phyloP scores from a whole-genome alignment of 1,140 invertebrate genomes.

The Bombus breviceps region DNA sequence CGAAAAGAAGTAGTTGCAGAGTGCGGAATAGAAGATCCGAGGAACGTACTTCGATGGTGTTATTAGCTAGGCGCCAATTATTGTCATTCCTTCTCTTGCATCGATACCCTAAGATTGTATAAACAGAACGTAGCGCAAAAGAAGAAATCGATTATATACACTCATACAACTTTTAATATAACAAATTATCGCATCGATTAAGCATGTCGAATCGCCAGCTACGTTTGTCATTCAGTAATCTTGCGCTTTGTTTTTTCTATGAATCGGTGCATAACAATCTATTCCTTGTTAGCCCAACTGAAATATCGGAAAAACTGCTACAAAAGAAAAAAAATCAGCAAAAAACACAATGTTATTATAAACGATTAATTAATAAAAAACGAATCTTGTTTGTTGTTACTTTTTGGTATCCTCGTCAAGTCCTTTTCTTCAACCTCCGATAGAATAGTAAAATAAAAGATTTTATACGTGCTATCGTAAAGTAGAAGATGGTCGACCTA shows the following conservation, averaged over 20 bases:
- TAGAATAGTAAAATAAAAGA: not conserved
- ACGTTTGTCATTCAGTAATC: conserved; percentile 73
- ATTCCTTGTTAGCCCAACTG: conserved; percentile 67
- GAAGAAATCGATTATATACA: conserved; percentile 59
- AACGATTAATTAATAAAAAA: conserved; percentile 79
- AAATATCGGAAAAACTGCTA: conserved; percentile 62
- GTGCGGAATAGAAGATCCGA: conserved; percentile 18
- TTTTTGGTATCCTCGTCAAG: conserved; percentile 67
- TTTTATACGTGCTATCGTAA: no score
- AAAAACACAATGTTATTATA: conserved; percentile 78
- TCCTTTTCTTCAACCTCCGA: conserved; percentile 18
- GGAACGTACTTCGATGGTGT: conserved; percentile 43
- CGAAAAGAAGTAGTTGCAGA: conserved; percentile 23
- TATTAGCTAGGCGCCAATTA: conserved; percentile 62
- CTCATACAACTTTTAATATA: conserved; percentile 64
- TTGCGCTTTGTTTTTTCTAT: conserved; percentile 77
- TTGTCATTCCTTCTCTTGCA: conserved; percentile 64
- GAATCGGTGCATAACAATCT: conserved; percentile 66
- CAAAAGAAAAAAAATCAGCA: conserved; percentile 61
- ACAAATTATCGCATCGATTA: conserved; percentile 60
- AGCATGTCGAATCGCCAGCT: conserved; percentile 71
- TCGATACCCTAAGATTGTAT: conserved; percentile 58
- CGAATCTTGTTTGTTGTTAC: conserved; percentile 79
- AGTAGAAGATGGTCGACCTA: no score
- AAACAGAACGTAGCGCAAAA: conserved; percentile 62